A percentile compares a stretch with the other conserved stretches of the same genome.
These are phyloP conservation scores for Carpatolechia fugitivella DNA, from an alignment of 2,888 invertebrate genomes.

Conservation along the genomic window DNA sequence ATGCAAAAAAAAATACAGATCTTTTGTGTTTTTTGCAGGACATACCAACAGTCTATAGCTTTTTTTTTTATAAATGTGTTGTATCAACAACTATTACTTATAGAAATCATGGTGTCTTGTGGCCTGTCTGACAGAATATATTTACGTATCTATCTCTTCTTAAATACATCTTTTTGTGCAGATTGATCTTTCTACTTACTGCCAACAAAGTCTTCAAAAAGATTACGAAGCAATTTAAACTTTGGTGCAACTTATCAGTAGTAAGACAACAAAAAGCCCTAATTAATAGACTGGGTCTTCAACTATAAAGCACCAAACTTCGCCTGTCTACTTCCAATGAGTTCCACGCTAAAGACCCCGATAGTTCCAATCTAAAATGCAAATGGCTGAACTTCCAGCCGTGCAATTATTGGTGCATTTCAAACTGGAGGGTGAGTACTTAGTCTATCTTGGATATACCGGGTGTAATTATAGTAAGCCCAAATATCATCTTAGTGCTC, in stretches of 20 bases:
- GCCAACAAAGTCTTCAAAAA: too few species aligned
- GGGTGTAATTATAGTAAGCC: background rate
- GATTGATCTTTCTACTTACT: too few species aligned
- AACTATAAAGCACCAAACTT: conserved; percentile 5
- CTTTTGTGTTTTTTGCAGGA: too few species aligned
- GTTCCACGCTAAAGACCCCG: conserved; percentile 3
- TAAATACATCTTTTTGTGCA: too few species aligned
- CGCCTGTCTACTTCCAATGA: background rate
- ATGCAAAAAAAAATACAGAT: too few species aligned
- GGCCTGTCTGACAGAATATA: too few species aligned
- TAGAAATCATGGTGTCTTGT: too few species aligned
- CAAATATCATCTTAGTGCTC: too few species aligned
- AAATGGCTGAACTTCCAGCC: conserved; percentile 11
- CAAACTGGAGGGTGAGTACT: background rate
- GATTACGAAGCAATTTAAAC: background rate
- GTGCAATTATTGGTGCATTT: conserved; percentile 13
- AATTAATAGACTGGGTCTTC: background rate
- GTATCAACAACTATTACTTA: too few species aligned
- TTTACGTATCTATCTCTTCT: too few species aligned
- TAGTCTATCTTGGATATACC: background rate
- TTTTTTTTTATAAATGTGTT: too few species aligned
- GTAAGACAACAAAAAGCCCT: background rate
- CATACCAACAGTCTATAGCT: too few species aligned
- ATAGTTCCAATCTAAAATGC: conserved; percentile 20
- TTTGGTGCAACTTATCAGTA: background rate